Conservation (phyloP, 1,140 invertebrate genomes). For the Pinna nobilis region DNA sequence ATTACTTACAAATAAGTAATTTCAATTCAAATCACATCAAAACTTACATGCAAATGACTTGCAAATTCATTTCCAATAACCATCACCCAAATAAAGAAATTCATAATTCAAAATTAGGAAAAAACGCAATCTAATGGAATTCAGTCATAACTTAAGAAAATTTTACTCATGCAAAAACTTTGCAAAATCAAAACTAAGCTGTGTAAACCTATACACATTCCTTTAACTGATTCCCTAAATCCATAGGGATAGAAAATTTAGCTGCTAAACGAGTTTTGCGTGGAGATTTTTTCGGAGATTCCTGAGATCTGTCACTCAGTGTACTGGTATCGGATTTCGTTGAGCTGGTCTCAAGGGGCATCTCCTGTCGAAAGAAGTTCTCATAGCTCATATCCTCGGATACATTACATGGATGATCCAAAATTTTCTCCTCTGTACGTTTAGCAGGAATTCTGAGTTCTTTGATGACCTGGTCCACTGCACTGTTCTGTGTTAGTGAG, state of each 20-base stretch:
- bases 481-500: neutral
- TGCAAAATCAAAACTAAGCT: conserved; percentile 1
- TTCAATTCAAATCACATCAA: neutral
- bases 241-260: conserved; percentile 48
- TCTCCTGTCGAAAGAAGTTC: conserved; percentile 49
- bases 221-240: conserved; percentile 1
- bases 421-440: neutral
- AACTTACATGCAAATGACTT: neutral
- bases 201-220: conserved; percentile 15
- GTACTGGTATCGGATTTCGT: conserved; percentile 54
- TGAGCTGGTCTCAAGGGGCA: conserved; percentile 59
- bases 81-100: no score
- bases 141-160: neutral
- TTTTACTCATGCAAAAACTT: conserved; percentile 1
- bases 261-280: conserved; percentile 54
- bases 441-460: neutral
- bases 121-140: neutral
- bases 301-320: conserved; percentile 45
- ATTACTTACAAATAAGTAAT: no score
- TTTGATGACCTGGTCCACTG: neutral
- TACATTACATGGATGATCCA: conserved; percentile 23
- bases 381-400: conserved; percentile 50
- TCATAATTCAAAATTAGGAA: neutral
- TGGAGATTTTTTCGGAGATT: conserved; percentile 46
- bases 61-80: no score